Evolutionary conservation across 2,113 vertebrate species (phyloP), one percentile per base, ranked within the genome.

Genomic region (Dasyornis broadbenti): DNA sequence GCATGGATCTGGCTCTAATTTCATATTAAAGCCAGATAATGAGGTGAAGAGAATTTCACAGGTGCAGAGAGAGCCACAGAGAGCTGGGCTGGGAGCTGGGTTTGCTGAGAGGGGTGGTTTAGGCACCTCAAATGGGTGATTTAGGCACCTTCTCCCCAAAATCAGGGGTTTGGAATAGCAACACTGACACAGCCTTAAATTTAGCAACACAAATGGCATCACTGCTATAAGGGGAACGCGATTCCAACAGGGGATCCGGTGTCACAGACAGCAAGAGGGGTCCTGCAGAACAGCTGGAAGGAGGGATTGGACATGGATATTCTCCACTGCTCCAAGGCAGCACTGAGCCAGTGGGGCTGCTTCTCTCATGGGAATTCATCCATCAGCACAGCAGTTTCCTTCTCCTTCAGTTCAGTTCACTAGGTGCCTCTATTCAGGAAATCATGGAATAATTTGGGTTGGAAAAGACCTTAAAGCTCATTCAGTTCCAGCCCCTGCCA

Each of bases 171-270:
- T 60, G 63, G 70, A 82, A 89, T 53, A 35, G 78, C 78, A 68
- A 53, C 45, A 26, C 37, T 33, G 77, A 17, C 86, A 66, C 2
- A 2, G 22, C n/a, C n/a, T 60, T 75, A 82, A 82, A 89, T 82
- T 89, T 89, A 89, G 86, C 86, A 75, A 20, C 78, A 75, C 69
- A 89, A 82, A 65, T 89, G 86, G 86, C 86, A 89, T 57, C 53
- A 1, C 2, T n/a, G 69, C 86, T 20, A 68, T 60, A 68, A 68
- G 69, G 39, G 78, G 86, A 89, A 47, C 69, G 37, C 4, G 9
- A 24, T 8, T 35, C 31, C 52, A 4, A 5, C 8, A 5, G 61
- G 44, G 86, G 78, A 82, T 89, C 69, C n/a, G 53, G 53, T 89
- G 78, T 89, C 86, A 40, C 39, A 5, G 66, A 0, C 86, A 31